Base-by-base conservation (phyloP, 2,797 vertebrate genomes). In the Eptatretus atami region DNA sequence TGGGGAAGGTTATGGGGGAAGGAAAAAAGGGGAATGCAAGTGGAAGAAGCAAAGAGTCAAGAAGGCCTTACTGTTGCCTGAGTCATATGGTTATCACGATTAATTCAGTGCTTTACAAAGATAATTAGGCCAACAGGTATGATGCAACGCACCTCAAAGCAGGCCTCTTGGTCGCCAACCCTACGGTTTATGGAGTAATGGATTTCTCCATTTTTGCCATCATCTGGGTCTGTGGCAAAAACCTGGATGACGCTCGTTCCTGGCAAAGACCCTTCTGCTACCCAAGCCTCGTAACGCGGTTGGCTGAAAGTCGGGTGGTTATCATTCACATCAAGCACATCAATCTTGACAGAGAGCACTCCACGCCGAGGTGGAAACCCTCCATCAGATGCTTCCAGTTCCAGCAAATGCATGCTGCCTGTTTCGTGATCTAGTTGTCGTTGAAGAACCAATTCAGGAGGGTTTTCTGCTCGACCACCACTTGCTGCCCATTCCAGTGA, bases 231-330 rank as follows among this genome's bases (percentile, higher is more conserved):
- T 1, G 80, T 79, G 52, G 92, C 92, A 63, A 90, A 96, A 57
- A 98, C 88, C 72, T 92, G 88, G 64, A 95, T 71, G 70, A 98
- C 82, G 66, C 78, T 86, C 71, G 79, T 88, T 63, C 87, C 87
- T 0, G 86, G 81, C 64, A 81, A 80, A 64, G 94, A 73, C 65
- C 85, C 96, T 72, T 98, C 92, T 0, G 84, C 85, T 69, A 98
- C 90, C 11, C 82, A 78, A 1, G 85, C 78, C 1, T 92, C 84
- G 65, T 98, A 98, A 71, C 88, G 86, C 73, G 86, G 95, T 78
- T 98, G 92, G 72, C 96, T 96, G 69, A 96, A 98, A 70, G 78
- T 73, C 1, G 92, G 92, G 64, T 84, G 84, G 1, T 98, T 86
- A 77, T 98, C 92, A 0, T 98, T 98, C 65, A 92, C 80, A 63